Evolutionary conservation across 1,140 invertebrate species (phyloP).

Genomic region (Drosophila nigromelanica): DNA sequence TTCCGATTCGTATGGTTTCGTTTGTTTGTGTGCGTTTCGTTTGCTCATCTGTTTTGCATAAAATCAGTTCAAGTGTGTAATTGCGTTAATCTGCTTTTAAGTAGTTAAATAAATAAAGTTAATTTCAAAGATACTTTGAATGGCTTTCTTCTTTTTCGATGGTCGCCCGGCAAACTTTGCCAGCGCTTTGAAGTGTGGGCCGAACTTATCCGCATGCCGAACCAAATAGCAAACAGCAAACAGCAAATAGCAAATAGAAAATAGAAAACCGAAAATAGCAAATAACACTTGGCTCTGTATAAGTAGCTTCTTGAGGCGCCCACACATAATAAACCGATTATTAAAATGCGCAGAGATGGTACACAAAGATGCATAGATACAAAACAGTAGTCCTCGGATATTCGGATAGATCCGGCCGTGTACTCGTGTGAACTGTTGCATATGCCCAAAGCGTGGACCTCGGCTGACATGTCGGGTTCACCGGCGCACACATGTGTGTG

Average conservation of each 20-base stretch:
- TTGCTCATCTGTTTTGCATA: constrained; percentile 56
- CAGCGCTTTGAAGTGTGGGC: constrained; percentile 60
- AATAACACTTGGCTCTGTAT: constrained; percentile 40
- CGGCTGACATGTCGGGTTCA: constrained; percentile 19
- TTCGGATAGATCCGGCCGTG: constrained; percentile 17
- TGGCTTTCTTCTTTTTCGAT: constrained; percentile 52
- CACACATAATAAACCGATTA: constrained; percentile 77
- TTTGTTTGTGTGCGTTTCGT: constrained; percentile 10
- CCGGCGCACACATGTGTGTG: not conserved
- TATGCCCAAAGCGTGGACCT: constrained; percentile 55
- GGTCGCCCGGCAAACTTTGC: constrained; percentile 47
- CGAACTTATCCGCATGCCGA: constrained; percentile 17
- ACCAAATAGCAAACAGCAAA: constrained; percentile 16
- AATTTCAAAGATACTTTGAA: constrained; percentile 75
- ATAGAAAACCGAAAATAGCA: constrained; percentile 42
- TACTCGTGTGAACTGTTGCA: constrained; percentile 77
- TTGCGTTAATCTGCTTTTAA: constrained; percentile 84
- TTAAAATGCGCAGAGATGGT: constrained; percentile 51
- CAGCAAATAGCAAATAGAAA: constrained; percentile 27
- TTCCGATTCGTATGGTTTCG: constrained; percentile 4
- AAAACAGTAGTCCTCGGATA: constrained; percentile 22
- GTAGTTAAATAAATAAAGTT: constrained; percentile 84
- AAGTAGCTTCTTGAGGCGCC: constrained; percentile 35
- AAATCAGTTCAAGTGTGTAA: constrained; percentile 83
- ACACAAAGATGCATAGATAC: constrained; percentile 58